Evolutionary conservation across 2,113 vertebrate genomes (phyloP).

Genomic region (Oncorhynchus gorbuscha): DNA sequence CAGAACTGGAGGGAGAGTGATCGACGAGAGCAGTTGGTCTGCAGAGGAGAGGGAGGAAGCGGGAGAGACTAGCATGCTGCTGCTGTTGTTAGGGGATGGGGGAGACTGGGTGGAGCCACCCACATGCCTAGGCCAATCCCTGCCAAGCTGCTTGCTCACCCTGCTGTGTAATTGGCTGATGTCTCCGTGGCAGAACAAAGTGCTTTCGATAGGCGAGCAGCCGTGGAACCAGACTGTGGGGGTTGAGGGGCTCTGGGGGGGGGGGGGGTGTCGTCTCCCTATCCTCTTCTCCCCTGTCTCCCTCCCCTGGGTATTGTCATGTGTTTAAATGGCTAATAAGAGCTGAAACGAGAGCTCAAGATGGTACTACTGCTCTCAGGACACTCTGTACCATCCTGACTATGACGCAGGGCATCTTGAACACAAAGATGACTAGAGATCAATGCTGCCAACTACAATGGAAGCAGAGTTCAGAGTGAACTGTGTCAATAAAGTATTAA

Average conservation of each 20-base stretch:
- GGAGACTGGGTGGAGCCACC: slow-evolving; percentile 52
- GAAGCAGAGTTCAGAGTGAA: slow-evolving; percentile 34
- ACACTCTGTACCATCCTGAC: neutral
- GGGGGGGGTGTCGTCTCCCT: slow-evolving; percentile 16
- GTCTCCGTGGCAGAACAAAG: slow-evolving; percentile 59
- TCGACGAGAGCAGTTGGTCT: neutral
- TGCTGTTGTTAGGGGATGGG: slow-evolving; percentile 71
- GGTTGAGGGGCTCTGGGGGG: slow-evolving; percentile 25
- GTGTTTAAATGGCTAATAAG: slow-evolving; percentile 64
- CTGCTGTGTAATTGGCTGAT: slow-evolving; percentile 64
- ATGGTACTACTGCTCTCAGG: slow-evolving; percentile 48
- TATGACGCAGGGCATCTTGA: too few species aligned
- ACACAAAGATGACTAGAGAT: slow-evolving; percentile 30
- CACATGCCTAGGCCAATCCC: slow-evolving; percentile 61
- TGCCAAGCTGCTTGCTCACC: slow-evolving; percentile 46
- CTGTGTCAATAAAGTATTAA: slow-evolving; percentile 46
- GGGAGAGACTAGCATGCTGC: slow-evolving; percentile 54
- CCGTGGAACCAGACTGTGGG: slow-evolving; percentile 40
- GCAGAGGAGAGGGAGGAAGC: slow-evolving; percentile 13
- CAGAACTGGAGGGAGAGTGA: slow-evolving; percentile 6
- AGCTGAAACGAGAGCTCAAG: slow-evolving; percentile 57
- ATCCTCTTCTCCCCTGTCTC: slow-evolving; percentile 5
- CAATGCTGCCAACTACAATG: slow-evolving; percentile 47
- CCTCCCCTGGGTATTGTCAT: slow-evolving; percentile 60
- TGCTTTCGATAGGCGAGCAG: slow-evolving; percentile 64